phyloP scores from a whole-genome alignment of 2,113 vertebrate species.

The Otolemur garnettii region DNA sequence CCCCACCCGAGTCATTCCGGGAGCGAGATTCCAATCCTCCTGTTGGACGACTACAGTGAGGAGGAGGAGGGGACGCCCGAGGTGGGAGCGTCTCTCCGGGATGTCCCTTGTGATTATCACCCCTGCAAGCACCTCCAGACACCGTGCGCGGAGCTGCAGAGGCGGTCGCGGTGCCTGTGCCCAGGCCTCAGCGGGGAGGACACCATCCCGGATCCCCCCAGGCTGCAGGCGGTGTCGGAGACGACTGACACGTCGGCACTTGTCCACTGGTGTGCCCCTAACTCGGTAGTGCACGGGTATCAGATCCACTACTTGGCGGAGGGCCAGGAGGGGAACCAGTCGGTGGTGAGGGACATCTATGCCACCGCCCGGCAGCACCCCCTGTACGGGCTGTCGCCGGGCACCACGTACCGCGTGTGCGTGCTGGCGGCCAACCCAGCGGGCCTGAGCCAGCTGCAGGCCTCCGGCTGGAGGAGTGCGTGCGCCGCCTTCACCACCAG shows the following conservation, averaged over 20 bases:
- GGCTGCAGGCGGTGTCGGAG: slow-evolving; percentile 82
- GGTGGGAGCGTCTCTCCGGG: rapidly evolving
- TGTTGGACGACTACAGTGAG: slow-evolving; percentile 74
- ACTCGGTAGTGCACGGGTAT: slow-evolving; percentile 88
- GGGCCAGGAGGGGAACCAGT: slow-evolving; percentile 48
- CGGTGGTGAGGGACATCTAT: slow-evolving; percentile 83
- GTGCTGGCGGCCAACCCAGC: slow-evolving; percentile 87
- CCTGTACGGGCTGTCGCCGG: slow-evolving; percentile 84
- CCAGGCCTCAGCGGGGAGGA: slow-evolving; percentile 85
- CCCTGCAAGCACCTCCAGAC: slow-evolving; percentile 90
- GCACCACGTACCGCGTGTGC: slow-evolving; percentile 87
- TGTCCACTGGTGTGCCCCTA: slow-evolving; percentile 90
- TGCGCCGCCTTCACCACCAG: slow-evolving; percentile 87
- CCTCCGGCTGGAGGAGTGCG: background rate
- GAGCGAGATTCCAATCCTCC: background rate
- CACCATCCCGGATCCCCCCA: slow-evolving; percentile 85
- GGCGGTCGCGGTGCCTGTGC: slow-evolving; percentile 82
- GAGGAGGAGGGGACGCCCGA: rapidly evolving
- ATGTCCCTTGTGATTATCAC: slow-evolving; percentile 86
- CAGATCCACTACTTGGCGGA: slow-evolving; percentile 81
- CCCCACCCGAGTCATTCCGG: rapidly evolving
- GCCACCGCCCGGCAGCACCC: slow-evolving; percentile 86
- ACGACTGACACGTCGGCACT: slow-evolving; percentile 87
- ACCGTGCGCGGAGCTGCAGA: slow-evolving; percentile 87
- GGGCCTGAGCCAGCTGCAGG: slow-evolving; percentile 82